Evolutionary conservation across 2,888 invertebrate genomes (phyloP), one percentile per base, ranked within the genome.

Genomic region (Conus canariensis): DNA sequence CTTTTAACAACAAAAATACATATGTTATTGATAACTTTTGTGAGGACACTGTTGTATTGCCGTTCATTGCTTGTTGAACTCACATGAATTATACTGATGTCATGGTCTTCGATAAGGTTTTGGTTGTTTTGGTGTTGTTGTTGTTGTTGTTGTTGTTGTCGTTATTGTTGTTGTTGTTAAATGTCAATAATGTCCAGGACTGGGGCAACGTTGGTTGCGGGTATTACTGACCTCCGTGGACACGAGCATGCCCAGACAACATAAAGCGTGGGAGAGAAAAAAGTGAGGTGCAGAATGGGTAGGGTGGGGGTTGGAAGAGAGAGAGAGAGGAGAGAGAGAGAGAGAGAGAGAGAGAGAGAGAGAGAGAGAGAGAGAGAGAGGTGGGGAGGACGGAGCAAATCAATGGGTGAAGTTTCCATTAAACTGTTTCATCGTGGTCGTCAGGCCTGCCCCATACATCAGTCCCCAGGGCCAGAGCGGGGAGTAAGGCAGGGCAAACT

Each of bases 401-500:
- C 77, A 25, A 8, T 9, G 77, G 30, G 16, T 30, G 30, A 77
- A 77, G 83, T 58, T 83, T 58, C 83, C n/a, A 83, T 83, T 83
- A 83, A 83, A 83, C 30, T 60, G 59, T 88, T 80, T 88, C 80
- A 77, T 74, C 58, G 70, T 60, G 88, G 30, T 16, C 80, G 10
- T 88, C 80, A 88, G 80, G 80, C 59, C 74, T 19, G 60, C 45
- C 45, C 64, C 88, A 82, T 88, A 80, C 80, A 88, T 88, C 88
- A 88, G 88, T 1, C n/a, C n/a, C 77, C 88, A 22, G 22, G 64
- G 64, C 19, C n/a, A 77, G 88, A 22, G 16, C 56, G 19, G 14
- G 19, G 19, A 64, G 12, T 64, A 64, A 14, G 88, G 64, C 82
- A 64, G 88, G 67, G 14, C 56, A 88, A 88, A 67, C 30, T 88